phyloP scores from a whole-genome alignment of 2,797 vertebrate genomes.

The Spondyliosoma cantharus region DNA sequence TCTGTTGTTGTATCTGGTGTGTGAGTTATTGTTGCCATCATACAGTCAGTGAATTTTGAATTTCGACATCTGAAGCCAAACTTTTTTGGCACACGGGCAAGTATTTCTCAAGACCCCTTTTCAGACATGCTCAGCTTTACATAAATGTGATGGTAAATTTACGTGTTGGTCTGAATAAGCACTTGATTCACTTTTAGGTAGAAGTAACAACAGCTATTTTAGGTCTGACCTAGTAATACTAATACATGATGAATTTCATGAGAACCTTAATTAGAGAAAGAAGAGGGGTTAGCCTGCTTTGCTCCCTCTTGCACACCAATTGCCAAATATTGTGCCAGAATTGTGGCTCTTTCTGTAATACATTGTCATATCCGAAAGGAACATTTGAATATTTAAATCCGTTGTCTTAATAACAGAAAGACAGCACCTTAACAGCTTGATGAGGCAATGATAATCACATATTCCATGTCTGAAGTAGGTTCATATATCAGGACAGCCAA shows the following conservation, averaged over 20 bases:
- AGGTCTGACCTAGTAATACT: not conserved
- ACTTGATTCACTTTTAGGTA: not conserved
- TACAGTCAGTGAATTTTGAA: not conserved
- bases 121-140: not conserved
- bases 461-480: not conserved
- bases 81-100: not conserved
- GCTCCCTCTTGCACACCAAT: not conserved
- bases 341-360: not conserved
- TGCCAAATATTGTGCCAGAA: not conserved
- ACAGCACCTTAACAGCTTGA: not conserved
- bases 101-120: not conserved
- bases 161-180: not conserved
- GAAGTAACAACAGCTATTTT: not conserved
- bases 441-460: not conserved
- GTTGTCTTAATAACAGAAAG: not conserved
- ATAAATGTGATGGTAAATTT: not conserved
- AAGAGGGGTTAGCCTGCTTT: not conserved
- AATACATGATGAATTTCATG: conserved; percentile 6
- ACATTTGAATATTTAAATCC: not conserved
- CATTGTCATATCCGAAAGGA: not conserved
- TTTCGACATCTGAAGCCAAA: not conserved
- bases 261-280: not conserved
- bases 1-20: not conserved
- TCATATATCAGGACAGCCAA: not conserved
- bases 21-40: not conserved